phyloP scores from a whole-genome alignment of 2,797 vertebrate species.

The Ambastaia sidthimunki region DNA sequence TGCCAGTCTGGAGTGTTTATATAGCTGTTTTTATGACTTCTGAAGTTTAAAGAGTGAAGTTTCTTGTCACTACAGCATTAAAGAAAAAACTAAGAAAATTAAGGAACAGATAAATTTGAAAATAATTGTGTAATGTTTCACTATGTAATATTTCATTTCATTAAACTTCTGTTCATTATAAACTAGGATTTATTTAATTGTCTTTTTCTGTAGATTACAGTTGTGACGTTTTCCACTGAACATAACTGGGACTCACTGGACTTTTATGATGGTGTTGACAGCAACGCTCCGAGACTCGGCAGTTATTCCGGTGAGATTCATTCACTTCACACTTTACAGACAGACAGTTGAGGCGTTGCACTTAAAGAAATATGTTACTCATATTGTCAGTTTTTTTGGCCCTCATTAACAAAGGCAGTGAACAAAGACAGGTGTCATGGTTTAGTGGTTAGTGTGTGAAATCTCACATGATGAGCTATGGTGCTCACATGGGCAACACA shows the following conservation, averaged over 20 bases:
- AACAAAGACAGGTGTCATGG: neutral
- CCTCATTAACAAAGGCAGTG: neutral
- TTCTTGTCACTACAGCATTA: neutral
- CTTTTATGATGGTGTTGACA: slow-evolving; percentile 94
- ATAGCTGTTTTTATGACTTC: neutral
- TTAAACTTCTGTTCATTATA: neutral
- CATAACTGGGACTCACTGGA: slow-evolving; percentile 99
- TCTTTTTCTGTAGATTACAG: slow-evolving; percentile 83
- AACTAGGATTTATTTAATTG: neutral
- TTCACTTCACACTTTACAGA: neutral
- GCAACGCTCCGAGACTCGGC: slow-evolving; percentile 92
- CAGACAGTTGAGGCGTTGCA: neutral
- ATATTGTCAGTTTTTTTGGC: neutral
- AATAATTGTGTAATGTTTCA: neutral
- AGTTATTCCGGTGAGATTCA: slow-evolving; percentile 91
- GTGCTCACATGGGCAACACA: neutral
- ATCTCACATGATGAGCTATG: neutral
- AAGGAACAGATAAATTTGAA: neutral
- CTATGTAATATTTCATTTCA: too few relatives aligned
- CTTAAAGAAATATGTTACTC: neutral
- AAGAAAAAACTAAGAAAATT: neutral
- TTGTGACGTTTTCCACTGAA: slow-evolving; percentile 95
- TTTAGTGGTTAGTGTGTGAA: neutral
- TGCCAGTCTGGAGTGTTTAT: slow-evolving; percentile 20
- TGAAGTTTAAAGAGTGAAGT: neutral